These are phyloP conservation scores for Mareca strepera DNA, from an alignment of 2,797 vertebrate genomes.

Conservation along the genomic window DNA sequence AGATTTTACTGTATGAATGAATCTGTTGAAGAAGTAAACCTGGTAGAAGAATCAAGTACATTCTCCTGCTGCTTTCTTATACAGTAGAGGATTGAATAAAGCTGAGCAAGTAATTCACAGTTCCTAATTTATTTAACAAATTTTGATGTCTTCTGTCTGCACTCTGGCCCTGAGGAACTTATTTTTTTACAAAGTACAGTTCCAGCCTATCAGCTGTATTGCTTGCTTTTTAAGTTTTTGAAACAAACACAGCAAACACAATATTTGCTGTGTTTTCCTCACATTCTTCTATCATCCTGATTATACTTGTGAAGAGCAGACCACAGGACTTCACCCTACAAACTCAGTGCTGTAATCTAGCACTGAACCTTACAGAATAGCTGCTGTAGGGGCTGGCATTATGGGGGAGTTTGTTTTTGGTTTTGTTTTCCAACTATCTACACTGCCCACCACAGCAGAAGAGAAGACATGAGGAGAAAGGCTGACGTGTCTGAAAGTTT, in stretches of 20 bases:
- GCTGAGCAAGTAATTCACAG: neutral
- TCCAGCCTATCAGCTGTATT: neutral
- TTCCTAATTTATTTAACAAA: slow-evolving; percentile 5
- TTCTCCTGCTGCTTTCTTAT: neutral
- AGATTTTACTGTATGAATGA: neutral
- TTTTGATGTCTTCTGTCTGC: neutral
- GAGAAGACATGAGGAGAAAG: neutral
- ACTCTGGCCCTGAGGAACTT: neutral
- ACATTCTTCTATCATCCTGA: neutral
- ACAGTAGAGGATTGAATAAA: neutral
- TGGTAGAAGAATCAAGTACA: neutral
- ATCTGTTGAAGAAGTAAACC: neutral
- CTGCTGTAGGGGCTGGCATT: neutral
- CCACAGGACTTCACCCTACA: neutral
- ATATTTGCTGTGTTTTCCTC: neutral
- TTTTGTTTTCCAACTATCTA: neutral
- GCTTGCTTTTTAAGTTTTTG: neutral
- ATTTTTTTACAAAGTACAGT: neutral
- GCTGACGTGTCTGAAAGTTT: neutral
- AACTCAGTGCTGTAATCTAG: neutral
- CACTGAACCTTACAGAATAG: neutral
- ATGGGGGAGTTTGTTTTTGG: neutral
- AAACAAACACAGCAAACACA: too few relatives aligned
- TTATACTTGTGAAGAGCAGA: neutral
- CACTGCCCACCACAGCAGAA: neutral